These are phyloP conservation scores for Lampris megalopsis DNA, from an alignment of 2,113 vertebrate genomes.

Conservation along the genomic window DNA sequence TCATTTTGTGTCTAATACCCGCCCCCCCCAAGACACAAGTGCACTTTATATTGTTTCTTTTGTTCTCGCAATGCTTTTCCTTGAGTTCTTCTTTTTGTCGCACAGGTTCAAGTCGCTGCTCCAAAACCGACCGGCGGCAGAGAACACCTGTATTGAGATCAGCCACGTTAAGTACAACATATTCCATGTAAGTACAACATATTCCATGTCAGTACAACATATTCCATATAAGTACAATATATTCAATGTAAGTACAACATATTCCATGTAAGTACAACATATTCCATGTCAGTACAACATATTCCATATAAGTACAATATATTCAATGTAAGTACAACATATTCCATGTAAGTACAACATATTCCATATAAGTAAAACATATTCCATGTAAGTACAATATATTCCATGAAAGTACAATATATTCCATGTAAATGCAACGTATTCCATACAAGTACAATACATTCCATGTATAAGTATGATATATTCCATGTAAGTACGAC, in stretches of 20 bases:
- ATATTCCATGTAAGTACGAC: no score
- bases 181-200: slow-evolving; percentile 32
- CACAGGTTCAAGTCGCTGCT: slow-evolving; percentile 95
- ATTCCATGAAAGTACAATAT: slow-evolving; percentile 59
- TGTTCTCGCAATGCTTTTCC: not conserved
- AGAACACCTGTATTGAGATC: slow-evolving; percentile 97
- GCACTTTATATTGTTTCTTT: no score
- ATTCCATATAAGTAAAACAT: slow-evolving; percentile 58
- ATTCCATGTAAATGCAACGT: slow-evolving; percentile 34
- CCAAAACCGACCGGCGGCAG: slow-evolving; percentile 92
- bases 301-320: slow-evolving; percentile 65
- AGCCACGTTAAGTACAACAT: slow-evolving; percentile 83
- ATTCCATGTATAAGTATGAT: no score
- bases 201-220: no score
- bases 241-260: slow-evolving; percentile 59
- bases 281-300: slow-evolving; percentile 69
- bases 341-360: slow-evolving; percentile 41
- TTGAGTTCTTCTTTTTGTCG: not conserved
- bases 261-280: slow-evolving; percentile 40
- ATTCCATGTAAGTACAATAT: slow-evolving; percentile 41
- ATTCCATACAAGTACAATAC: slow-evolving; percentile 57
- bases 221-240: slow-evolving; percentile 40
- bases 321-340: slow-evolving; percentile 59
- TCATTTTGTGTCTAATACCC: not conserved
- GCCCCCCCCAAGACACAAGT: not conserved